These are phyloP conservation scores for Monochamus alternatus DNA, from an alignment of 2,888 invertebrate species.

Conservation along the genomic window DNA sequence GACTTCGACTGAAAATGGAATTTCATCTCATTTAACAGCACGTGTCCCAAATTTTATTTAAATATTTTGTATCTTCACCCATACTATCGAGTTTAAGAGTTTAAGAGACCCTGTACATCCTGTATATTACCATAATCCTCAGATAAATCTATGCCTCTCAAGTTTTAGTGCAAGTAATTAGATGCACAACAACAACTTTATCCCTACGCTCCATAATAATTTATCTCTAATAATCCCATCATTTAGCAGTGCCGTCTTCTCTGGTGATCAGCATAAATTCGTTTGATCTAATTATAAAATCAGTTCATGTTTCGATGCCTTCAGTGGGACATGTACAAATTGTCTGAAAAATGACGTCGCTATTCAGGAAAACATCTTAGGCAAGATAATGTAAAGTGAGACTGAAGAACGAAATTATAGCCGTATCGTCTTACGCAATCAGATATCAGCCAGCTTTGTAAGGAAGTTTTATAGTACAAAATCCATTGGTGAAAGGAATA, in stretches of 20 bases:
- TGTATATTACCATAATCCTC: neutral
- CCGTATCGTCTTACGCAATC: no score
- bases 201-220: neutral
- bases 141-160: neutral
- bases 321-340: neutral
- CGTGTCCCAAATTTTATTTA: no score
- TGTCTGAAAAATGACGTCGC: neutral
- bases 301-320: slow-evolving; percentile 9
- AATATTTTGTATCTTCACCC: no score
- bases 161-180: neutral
- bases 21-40: no score
- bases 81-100: no score
- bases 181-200: neutral
- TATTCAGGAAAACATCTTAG: neutral
- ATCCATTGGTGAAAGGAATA: no score
- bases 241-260: slow-evolving; percentile 6
- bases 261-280: slow-evolving; percentile 11
- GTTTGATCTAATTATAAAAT: slow-evolving; percentile 16
- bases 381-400: neutral
- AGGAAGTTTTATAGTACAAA: no score
- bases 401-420: neutral
- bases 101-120: no score
- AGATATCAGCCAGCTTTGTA: no score
- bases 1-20: no score
- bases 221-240: slow-evolving; percentile 23